A percentile compares a stretch with the other conserved stretches of the same genome.
Evolutionary conservation across 1,140 invertebrate genomes (phyloP).

Genomic region (Drosophila pallidifrons): DNA sequence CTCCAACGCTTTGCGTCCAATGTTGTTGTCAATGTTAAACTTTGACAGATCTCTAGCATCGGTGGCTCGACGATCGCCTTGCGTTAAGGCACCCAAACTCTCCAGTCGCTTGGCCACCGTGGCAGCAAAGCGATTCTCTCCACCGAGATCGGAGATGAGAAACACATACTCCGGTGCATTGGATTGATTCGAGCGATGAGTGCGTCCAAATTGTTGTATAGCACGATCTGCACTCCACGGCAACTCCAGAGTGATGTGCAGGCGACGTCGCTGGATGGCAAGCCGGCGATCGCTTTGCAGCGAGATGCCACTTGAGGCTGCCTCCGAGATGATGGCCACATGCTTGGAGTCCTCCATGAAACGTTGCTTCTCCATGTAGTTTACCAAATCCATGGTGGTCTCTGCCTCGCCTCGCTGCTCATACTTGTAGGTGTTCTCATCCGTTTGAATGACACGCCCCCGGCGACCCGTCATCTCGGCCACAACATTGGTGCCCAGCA

Average conservation of each 20-base stretch:
- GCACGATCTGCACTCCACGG: slow-evolving; percentile 99
- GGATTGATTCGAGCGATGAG: slow-evolving; percentile 92
- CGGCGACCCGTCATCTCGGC: slow-evolving; percentile 99
- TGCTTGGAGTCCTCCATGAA: slow-evolving; percentile 99
- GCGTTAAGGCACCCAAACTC: slow-evolving; percentile 97
- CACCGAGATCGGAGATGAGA: slow-evolving; percentile 98
- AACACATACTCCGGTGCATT: slow-evolving; percentile 99
- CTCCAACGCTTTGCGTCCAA: slow-evolving; percentile 96
- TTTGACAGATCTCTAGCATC: slow-evolving; percentile 98
- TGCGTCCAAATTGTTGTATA: slow-evolving; percentile 99
- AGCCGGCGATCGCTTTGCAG: slow-evolving; percentile 96
- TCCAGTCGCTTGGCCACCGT: slow-evolving; percentile 98
- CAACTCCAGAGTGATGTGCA: slow-evolving; percentile 99
- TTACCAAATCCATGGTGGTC: slow-evolving; percentile 97
- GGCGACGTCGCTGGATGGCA: slow-evolving; percentile 94
- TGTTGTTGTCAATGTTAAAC: slow-evolving; percentile 99
- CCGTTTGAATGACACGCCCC: slow-evolving; percentile 96
- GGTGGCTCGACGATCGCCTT: slow-evolving; percentile 98
- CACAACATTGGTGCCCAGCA: slow-evolving; percentile 97
- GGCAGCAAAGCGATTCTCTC: slow-evolving; percentile 97
- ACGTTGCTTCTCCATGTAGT: slow-evolving; percentile 93
- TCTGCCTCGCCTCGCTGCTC: slow-evolving; percentile 97
- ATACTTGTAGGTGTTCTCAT: slow-evolving; percentile 94
- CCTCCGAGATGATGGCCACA: slow-evolving; percentile 99
- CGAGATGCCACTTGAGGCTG: slow-evolving; percentile 98